Percentiles rank a stretch among this genome's conserved stretches.
Conservation (phyloP, 2,113 vertebrate species). For the Daubentonia madagascariensis region DNA sequence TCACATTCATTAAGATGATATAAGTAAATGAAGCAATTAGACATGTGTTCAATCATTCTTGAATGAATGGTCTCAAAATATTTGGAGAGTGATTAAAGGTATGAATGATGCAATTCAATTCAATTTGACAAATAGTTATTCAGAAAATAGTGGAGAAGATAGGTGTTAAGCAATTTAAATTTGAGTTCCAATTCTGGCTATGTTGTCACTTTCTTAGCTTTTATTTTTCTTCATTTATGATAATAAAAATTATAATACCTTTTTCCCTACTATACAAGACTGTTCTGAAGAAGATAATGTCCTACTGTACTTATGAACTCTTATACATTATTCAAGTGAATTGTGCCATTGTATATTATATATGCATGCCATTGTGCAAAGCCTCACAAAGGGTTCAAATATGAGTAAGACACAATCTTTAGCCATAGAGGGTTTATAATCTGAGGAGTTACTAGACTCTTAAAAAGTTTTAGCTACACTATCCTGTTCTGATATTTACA, state of each 20-base stretch:
- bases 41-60: slow-evolving; percentile 42
- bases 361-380: background rate
- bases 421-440: background rate
- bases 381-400: background rate
- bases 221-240: background rate
- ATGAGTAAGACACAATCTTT: background rate
- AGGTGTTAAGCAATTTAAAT: background rate
- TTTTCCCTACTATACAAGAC: background rate
- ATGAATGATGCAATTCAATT: background rate
- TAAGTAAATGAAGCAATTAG: slow-evolving; percentile 57
- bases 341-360: background rate
- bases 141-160: background rate
- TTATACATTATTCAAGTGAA: background rate
- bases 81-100: background rate
- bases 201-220: background rate
- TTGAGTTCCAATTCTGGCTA: background rate
- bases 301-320: background rate
- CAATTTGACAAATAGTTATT: background rate
- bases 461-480: background rate
- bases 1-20: slow-evolving; percentile 39
- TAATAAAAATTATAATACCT: background rate
- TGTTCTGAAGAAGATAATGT: background rate
- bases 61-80: slow-evolving; percentile 54
- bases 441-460: background rate
- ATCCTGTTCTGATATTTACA: background rate